These are phyloP conservation scores for Geotrypetes seraphini DNA, from an alignment of 2,797 vertebrate species.

Conservation along the genomic window DNA sequence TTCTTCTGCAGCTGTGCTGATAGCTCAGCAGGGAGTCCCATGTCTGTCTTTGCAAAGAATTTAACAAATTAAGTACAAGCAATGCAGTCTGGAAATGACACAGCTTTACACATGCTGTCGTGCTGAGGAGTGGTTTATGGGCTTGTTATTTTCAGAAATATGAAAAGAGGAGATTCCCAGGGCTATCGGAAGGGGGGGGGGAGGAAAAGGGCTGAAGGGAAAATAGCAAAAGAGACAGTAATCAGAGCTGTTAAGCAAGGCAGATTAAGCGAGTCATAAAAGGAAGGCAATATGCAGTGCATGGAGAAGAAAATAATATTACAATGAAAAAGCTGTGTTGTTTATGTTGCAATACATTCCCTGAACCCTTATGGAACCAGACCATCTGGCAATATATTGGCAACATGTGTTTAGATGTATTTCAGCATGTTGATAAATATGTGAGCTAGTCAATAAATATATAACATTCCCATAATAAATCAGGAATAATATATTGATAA, in stretches of 20 bases:
- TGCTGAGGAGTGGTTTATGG: conserved; percentile 35
- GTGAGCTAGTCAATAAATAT: too few species aligned
- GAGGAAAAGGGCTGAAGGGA: conserved; percentile 15
- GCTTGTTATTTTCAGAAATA: conserved; percentile 38
- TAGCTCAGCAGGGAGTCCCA: conserved; percentile 28
- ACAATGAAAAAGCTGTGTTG: not conserved
- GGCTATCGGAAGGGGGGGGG: conserved; percentile 19
- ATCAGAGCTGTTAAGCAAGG: conserved; percentile 1
- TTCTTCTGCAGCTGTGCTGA: conserved; percentile 26
- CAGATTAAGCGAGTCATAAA: not conserved
- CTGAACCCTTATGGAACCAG: not conserved
- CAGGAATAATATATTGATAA: too few species aligned
- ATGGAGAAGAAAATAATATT: not conserved
- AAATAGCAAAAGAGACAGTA: conserved; percentile 29
- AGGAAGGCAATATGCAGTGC: not conserved
- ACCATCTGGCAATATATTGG: accelerated
- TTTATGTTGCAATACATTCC: not conserved
- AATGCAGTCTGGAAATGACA: conserved; percentile 32
- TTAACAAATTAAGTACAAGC: conserved; percentile 52
- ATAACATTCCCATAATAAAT: too few species aligned
- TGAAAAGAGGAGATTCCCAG: conserved; percentile 44
- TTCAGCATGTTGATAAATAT: too few species aligned
- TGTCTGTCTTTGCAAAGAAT: conserved; percentile 38
- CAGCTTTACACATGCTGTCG: conserved; percentile 33
- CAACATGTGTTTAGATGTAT: not conserved